Evolutionary conservation across 2,888 invertebrate genomes (phyloP).

Genomic region (Orchesellides sinensis): DNA sequence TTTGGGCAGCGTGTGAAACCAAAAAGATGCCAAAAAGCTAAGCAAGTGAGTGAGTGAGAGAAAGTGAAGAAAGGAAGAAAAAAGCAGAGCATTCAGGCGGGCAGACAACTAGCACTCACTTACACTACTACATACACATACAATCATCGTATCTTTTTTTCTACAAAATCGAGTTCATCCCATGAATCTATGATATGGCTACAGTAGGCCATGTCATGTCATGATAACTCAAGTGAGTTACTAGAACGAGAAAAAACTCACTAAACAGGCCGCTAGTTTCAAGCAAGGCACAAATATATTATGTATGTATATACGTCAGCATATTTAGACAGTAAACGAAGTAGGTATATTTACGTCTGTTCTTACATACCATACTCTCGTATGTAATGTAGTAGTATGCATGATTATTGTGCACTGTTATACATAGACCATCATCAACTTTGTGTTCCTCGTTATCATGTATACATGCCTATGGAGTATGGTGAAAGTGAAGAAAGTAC

Average conservation of each 20-base stretch:
- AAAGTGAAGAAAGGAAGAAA: slow-evolving; percentile 6
- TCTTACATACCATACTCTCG: background rate
- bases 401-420: slow-evolving; percentile 5
- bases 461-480: background rate
- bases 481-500: background rate
- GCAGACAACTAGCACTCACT: slow-evolving; percentile 15
- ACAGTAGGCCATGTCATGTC: slow-evolving; percentile 46
- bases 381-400: no score
- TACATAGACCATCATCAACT: slow-evolving; percentile 9
- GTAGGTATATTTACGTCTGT: background rate
- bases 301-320: background rate
- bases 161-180: slow-evolving; percentile 31
- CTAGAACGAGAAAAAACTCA: slow-evolving; percentile 42
- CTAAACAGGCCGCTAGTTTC: slow-evolving; percentile 17
- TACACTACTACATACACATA: background rate
- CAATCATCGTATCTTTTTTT: slow-evolving; percentile 23
- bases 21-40: slow-evolving; percentile 23
- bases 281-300: no score
- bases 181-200: slow-evolving; percentile 32
- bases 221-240: slow-evolving; percentile 53
- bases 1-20: slow-evolving; percentile 9
- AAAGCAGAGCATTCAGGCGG: background rate
- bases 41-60: background rate
- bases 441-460: slow-evolving; percentile 28
- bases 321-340: background rate